Conservation (phyloP, 2,113 vertebrate species). For the Cebidichthys violaceus region DNA sequence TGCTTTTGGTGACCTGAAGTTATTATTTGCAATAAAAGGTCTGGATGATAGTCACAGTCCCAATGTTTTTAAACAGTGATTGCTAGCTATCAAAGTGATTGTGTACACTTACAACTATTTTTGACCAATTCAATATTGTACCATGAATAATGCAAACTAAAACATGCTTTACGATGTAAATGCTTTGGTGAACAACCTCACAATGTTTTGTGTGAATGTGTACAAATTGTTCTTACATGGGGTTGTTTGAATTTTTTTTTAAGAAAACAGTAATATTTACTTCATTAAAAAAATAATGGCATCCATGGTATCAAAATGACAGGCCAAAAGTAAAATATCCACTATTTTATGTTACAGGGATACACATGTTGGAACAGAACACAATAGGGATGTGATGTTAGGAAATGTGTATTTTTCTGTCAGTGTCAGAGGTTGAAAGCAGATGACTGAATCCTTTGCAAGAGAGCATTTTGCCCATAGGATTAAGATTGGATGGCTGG, state of each 20-base stretch:
- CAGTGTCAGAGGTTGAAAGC: constrained; percentile 81
- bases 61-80: background rate
- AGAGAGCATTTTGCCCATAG: constrained; percentile 80
- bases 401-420: constrained; percentile 72
- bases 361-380: constrained; percentile 54
- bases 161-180: background rate
- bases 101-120: background rate
- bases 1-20: background rate
- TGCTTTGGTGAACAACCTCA: background rate
- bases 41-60: background rate
- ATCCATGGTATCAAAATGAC: background rate
- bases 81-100: background rate
- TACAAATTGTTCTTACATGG: background rate
- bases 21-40: background rate
- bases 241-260: background rate
- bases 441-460: constrained; percentile 82
- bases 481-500: constrained; percentile 83
- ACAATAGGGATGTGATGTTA: constrained; percentile 65
- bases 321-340: background rate
- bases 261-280: background rate
- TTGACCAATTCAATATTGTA: background rate
- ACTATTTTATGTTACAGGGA: constrained; percentile 13
- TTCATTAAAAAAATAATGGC: background rate
- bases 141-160: background rate
- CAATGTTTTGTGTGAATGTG: background rate